Evolutionary conservation across 53 echinoderm and acorn worm genomes (phyloP), one percentile per base, ranked within the genome.

Genomic region (Temnopleurus reevesii): DNA sequence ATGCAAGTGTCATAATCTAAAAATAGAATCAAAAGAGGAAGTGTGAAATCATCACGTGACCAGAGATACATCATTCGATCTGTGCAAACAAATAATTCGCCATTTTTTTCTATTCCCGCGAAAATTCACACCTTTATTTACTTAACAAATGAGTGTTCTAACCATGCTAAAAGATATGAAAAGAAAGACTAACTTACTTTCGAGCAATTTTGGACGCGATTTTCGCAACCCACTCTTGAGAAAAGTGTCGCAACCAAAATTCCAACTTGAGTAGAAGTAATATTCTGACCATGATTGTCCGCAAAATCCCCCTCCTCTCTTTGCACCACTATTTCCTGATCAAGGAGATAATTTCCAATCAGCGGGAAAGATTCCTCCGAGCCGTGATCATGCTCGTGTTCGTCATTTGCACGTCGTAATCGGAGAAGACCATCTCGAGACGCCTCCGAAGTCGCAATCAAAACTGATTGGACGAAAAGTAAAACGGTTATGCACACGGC

Each of bases 311-410:
- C 59, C 1, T 5, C 10, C 31, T 18, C 60, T 45, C 85, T 56
- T 26, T 38, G 44, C 44, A 24, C 46, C 1, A 44, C 24, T 31
- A 85, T 36, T 60, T 85, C 85, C 61, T 59, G 29, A 13, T 85
- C 85, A 26, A 85, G 45, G 8, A 85, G 61, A 45, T 44, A 85
- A 45, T 85, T 85, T 29, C 85, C 85, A 25, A 85, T 28, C 17
- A 25, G 25, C 1, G 60, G 60, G 58, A 85, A 85, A 27, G 41
- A 41, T 47, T 85, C 85, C 44, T 59, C 45, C 12, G 21, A 71
- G 28, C 19, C 59, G 45, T 43, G 25, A 10, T 60, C 85, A 15
- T 85, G 85, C 8, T 60, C 61, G 30, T 59, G 46, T 38, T 60
- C 82, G 38, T 35, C 56, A 3, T 38, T 3, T 35, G 47, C 46